Evolutionary conservation across 2,797 vertebrate species (phyloP).

Genomic region (Pseudochirops corinnae): DNA sequence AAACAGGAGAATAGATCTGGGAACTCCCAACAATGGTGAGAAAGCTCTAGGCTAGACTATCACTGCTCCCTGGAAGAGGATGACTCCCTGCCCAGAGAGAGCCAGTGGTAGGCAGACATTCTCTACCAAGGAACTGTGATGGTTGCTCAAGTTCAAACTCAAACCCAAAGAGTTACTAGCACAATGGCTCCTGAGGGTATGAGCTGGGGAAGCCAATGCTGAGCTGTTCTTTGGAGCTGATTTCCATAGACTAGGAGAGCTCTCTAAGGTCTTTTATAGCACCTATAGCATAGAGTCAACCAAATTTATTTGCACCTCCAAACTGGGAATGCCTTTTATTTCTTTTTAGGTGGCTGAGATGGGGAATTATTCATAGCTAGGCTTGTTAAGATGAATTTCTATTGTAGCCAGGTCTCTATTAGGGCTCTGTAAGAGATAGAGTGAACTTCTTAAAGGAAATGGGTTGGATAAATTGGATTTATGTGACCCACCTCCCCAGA

Average conservation of each 20-base stretch:
- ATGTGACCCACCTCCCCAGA: not conserved
- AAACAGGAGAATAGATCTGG: not conserved
- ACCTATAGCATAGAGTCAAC: not conserved
- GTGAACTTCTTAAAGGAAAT: not conserved
- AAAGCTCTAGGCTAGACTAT: not conserved
- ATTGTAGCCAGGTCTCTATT: not conserved
- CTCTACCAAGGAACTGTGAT: not conserved
- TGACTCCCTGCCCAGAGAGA: not conserved
- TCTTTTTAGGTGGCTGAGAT: not conserved
- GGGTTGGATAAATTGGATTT: not conserved
- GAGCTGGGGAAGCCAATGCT: not conserved
- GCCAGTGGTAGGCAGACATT: not conserved
- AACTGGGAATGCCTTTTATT: not conserved
- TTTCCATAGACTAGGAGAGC: not conserved
- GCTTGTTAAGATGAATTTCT: not conserved
- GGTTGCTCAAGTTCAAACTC: not conserved
- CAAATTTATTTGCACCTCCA: not conserved
- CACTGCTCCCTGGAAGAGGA: not conserved
- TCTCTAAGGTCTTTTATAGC: not conserved
- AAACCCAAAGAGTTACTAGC: not conserved
- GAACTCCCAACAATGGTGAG: not conserved
- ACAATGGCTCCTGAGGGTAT: not conserved
- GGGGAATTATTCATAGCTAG: not conserved
- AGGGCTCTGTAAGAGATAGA: not conserved
- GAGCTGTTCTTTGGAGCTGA: not conserved